Evolutionary conservation across 2,113 vertebrate species (phyloP), one percentile per base, ranked within the genome.

Genomic region (Forbesichthys papilliferus): DNA sequence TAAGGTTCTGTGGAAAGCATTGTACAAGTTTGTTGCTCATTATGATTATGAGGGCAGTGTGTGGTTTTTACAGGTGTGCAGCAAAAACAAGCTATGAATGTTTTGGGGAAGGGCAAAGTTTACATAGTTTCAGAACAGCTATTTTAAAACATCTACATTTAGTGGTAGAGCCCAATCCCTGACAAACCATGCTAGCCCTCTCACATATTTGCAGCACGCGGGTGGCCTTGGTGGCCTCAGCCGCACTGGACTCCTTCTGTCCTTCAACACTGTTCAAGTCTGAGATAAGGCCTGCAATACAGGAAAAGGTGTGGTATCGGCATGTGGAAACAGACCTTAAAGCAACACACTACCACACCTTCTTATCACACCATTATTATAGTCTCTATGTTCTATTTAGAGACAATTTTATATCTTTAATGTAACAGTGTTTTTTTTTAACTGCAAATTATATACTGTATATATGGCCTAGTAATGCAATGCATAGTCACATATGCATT

Each of bases 231-330:
- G 64, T 33, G n/a, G 78, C 74, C 69, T 85, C 49, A 36, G 48
- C 10, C 46, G 55, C 36, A 36, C 60, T 48, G 13, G 66, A 79
- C 69, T 71, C 60, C 36, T 42, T 42, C 78, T 57, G 75, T 88
- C 84, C 78, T 79, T 82, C 58, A 64, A 66, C 55, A 61, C 73
- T 67, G 71, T 73, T 80, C 61, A 71, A 57, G 61, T 69, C 82
- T 68, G 68, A 70, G 81, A 88, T 86, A 82, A 84, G 84, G 58
- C 68, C 51, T 16, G n/a, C 46, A 79, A 86, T 86, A 84, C 78
- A 63, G 52, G 56, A 71, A 75, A 64, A 61, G 71, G 68, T 42
- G 70, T 48, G 33, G 61, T 81, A 67, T 74, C 69, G 79, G 64
- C 77, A 81, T 69, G 59, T 12, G 36, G 51, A 20, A 66, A 36